These are phyloP conservation scores for Yponomeuta cagnagella DNA, from an alignment of 2,888 invertebrate species.

Conservation along the genomic window DNA sequence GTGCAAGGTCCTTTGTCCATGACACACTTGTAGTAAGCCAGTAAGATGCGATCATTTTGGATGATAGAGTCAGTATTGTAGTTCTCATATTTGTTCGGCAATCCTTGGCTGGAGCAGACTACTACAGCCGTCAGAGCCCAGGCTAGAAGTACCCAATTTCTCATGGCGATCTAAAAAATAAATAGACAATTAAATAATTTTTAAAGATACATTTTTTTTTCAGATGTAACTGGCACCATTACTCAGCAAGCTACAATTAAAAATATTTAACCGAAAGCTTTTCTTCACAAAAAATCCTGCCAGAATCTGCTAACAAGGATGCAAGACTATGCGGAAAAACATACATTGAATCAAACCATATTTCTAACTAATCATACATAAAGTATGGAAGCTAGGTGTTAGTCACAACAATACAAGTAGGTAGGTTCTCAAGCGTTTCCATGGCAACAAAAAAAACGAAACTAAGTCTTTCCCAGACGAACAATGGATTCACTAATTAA, in stretches of 20 bases:
- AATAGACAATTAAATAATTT: neutral
- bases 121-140: constrained; percentile 23
- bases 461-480: neutral
- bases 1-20: constrained; percentile 71
- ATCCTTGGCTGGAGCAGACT: constrained; percentile 25
- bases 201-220: no score
- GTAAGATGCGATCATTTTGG: constrained; percentile 62
- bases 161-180: constrained; percentile 41
- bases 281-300: no score
- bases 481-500: neutral
- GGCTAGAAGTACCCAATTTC: constrained; percentile 33
- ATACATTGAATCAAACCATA: no score
- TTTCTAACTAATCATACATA: no score
- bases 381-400: no score
- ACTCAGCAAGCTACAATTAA: no score
- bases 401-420: neutral
- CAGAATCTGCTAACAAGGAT: no score
- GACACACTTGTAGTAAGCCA: constrained; percentile 68
- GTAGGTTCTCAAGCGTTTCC: neutral
- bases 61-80: constrained; percentile 65
- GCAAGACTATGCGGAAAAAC: no score
- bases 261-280: no score
- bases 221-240: neutral
- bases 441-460: neutral
- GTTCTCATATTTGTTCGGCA: constrained; percentile 54